Percentiles rank a stretch among this genome's conserved stretches.
These are phyloP conservation scores for Agrochola lychnidis DNA, from an alignment of 2,888 invertebrate genomes.

Conservation along the genomic window DNA sequence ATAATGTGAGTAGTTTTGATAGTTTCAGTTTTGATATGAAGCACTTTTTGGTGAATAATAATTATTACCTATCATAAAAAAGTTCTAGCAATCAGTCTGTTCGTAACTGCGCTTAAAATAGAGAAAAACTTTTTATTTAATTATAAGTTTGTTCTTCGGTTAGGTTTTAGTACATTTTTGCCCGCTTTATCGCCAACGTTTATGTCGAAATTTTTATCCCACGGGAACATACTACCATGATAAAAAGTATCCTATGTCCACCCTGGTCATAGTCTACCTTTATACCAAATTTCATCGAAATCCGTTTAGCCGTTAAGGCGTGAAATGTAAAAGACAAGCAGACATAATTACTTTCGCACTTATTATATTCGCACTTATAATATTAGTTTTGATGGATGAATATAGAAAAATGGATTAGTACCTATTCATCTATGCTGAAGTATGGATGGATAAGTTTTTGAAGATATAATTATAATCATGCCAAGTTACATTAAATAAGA, in stretches of 20 bases:
- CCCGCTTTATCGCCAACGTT: not conserved
- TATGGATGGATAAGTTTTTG: not conserved
- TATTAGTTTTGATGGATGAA: too few relatives aligned
- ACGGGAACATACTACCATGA: not conserved
- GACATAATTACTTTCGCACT: not conserved
- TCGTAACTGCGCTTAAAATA: not conserved
- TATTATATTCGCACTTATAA: not conserved
- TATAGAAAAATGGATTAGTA: too few relatives aligned
- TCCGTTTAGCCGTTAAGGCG: not conserved
- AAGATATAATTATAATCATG: not conserved
- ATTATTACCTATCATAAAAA: not conserved
- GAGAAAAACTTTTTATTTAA: not conserved
- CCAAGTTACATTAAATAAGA: not conserved
- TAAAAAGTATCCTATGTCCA: not conserved
- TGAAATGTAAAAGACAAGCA: not conserved
- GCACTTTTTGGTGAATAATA: not conserved
- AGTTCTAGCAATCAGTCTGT: not conserved
- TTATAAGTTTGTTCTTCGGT: not conserved
- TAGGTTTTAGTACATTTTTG: not conserved
- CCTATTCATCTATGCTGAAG: too few relatives aligned
- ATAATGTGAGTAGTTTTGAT: slow-evolving; percentile 27
- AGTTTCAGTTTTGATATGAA: slow-evolving; percentile 12
- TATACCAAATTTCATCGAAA: not conserved
- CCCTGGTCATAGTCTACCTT: not conserved
- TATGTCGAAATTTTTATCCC: too few relatives aligned